Percentiles rank a stretch among this genome's conserved stretches.
These are phyloP conservation scores for Peromyscus melanophrys DNA, from an alignment of 2,797 vertebrate species.

Conservation along the genomic window DNA sequence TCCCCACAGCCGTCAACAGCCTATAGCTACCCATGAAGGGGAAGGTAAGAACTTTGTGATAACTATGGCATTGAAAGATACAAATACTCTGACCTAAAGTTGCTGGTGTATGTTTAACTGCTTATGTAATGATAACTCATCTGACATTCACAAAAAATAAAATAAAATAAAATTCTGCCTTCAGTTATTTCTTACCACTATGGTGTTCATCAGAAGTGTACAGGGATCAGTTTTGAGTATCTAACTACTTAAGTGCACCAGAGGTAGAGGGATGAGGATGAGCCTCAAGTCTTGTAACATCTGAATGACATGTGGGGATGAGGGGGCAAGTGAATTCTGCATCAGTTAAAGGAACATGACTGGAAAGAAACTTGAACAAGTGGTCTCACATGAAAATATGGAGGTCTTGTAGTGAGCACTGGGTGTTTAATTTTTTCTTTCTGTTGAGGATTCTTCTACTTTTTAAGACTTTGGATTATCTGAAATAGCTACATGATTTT, in stretches of 20 bases:
- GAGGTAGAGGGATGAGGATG: slow-evolving; percentile 70
- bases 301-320: slow-evolving; percentile 60
- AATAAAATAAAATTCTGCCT: slow-evolving; percentile 28
- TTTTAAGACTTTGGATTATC: neutral
- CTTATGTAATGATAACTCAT: neutral
- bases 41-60: neutral
- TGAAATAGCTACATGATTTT: neutral
- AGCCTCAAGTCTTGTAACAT: slow-evolving; percentile 45
- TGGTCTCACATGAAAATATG: neutral
- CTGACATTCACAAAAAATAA: neutral
- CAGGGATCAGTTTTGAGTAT: slow-evolving; percentile 32
- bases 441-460: neutral
- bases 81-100: neutral
- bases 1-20: neutral
- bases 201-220: neutral
- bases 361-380: slow-evolving; percentile 59
- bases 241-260: slow-evolving; percentile 11
- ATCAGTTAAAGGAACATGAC: slow-evolving; percentile 43
- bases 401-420: neutral
- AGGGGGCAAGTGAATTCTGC: slow-evolving; percentile 47
- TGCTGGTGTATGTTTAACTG: neutral
- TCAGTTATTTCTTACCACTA: slow-evolving; percentile 11
- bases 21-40: neutral
- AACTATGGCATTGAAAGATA: neutral
- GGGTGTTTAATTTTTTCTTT: neutral